Evolutionary conservation across 1,140 invertebrate species (phyloP).

Genomic region (Aethina tumida): DNA sequence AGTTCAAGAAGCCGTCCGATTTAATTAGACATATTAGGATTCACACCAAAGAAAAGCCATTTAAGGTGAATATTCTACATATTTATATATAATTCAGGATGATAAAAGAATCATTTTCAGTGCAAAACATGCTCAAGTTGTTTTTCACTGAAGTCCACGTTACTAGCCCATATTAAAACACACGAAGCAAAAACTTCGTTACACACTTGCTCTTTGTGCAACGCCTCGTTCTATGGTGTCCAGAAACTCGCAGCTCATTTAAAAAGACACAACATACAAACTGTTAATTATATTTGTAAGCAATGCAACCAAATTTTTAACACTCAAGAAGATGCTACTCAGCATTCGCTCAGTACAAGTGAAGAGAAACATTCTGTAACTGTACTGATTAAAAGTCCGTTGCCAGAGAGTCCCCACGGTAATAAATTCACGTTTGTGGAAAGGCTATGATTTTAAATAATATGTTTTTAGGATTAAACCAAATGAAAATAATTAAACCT

Average conservation of each 20-base stretch:
- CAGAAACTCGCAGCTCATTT: too few species aligned
- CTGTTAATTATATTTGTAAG: constrained; percentile 9
- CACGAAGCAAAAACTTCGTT: constrained; percentile 13
- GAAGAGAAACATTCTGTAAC: too few species aligned
- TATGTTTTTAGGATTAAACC: too few species aligned
- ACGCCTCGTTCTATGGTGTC: too few species aligned
- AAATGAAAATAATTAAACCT: too few species aligned
- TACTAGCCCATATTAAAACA: constrained; percentile 24
- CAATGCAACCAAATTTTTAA: constrained; percentile 16
- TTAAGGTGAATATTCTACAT: constrained; percentile 19
- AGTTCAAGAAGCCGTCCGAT: constrained; percentile 35
- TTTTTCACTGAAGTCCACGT: constrained; percentile 29
- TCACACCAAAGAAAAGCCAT: constrained; percentile 34
- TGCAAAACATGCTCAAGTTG: constrained; percentile 22
- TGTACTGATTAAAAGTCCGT: too few species aligned
- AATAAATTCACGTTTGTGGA: too few species aligned
- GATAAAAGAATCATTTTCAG: constrained; percentile 16
- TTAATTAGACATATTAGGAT: constrained; percentile 32
- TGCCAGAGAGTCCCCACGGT: too few species aligned
- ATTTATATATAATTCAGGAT: constrained; percentile 1
- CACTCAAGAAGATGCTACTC: constrained; percentile 7
- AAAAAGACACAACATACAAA: too few species aligned
- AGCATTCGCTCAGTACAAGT: too few species aligned
- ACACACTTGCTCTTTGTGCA: too few species aligned
- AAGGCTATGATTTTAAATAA: too few species aligned